Conservation (phyloP, 1,140 invertebrate genomes). For the Spodoptera litura region DNA sequence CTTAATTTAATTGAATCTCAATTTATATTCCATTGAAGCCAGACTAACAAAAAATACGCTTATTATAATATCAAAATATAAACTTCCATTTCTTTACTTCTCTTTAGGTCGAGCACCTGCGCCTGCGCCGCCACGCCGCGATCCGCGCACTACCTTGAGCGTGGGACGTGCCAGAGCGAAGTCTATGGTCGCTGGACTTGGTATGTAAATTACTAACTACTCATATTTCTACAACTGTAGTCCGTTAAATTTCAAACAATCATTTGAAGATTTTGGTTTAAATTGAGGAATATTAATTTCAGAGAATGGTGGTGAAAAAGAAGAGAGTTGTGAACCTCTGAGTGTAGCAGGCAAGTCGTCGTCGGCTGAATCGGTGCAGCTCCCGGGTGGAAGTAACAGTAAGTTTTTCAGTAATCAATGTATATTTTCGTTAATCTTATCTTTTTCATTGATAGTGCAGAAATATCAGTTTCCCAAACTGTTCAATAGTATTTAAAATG, state of each 20-base stretch:
- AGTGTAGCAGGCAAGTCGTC: constrained; percentile 89
- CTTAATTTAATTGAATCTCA: no score
- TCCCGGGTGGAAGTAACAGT: constrained; percentile 82
- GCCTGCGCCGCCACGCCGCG: constrained; percentile 94
- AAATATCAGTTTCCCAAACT: background rate
- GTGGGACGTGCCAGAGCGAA: constrained; percentile 95
- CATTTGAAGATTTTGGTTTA: background rate
- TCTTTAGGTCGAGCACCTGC: constrained; percentile 89
- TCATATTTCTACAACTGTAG: no score
- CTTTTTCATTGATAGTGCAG: no score
- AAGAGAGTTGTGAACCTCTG: constrained; percentile 89
- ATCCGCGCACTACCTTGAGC: constrained; percentile 97
- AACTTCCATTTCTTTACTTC: background rate
- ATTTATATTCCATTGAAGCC: no score
- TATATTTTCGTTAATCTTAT: no score
- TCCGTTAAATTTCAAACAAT: no score
- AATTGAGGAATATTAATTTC: constrained; percentile 42
- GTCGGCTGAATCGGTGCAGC: constrained; percentile 92
- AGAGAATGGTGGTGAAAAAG: constrained; percentile 88
- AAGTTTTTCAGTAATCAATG: constrained; percentile 45
- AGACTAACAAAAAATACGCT: no score
- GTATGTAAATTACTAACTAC: constrained; percentile 65
- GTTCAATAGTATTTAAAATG: no score
- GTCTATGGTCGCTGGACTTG: constrained; percentile 95
- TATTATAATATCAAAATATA: background rate